A percentile compares a stretch with the other conserved stretches of the same genome.
Evolutionary conservation across 2,113 vertebrate species (phyloP).

Genomic region (Dromaius novaehollandiae): DNA sequence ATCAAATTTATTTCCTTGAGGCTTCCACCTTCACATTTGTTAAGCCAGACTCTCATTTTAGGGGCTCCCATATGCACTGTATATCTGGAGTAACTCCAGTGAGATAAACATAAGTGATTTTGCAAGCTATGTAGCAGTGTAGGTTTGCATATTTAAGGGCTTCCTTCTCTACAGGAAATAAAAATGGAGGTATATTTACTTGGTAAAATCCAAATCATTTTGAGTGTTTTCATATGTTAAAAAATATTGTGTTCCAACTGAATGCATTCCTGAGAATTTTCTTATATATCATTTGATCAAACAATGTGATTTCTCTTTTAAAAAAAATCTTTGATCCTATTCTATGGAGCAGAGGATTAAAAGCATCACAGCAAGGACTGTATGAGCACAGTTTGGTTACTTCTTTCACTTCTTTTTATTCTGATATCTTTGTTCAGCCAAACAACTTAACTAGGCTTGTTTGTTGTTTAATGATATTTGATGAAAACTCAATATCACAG

Average conservation of each 20-base stretch:
- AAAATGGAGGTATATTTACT: not conserved
- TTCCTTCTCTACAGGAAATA: not conserved
- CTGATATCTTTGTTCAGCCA: not conserved
- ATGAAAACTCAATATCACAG: not conserved
- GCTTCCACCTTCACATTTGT: not conserved
- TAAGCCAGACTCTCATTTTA: constrained; percentile 15
- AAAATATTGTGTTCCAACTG: not conserved
- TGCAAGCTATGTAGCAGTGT: not conserved
- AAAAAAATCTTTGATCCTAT: not conserved
- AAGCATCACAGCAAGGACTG: rapidly evolving
- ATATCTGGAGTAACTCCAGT: constrained; percentile 22
- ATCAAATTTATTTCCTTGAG: constrained; percentile 49
- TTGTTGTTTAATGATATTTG: not conserved
- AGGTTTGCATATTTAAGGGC: not conserved
- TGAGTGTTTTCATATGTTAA: not conserved
- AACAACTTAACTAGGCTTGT: not conserved
- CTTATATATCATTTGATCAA: not conserved
- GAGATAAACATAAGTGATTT: constrained; percentile 32
- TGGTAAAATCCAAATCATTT: not conserved
- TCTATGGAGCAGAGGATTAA: not conserved
- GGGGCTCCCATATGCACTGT: not conserved
- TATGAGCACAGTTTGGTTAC: not conserved
- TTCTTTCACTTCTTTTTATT: not conserved
- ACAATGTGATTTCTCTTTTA: not conserved
- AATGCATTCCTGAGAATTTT: not conserved